Evolutionary conservation across 2,113 vertebrate species (phyloP).

Genomic region (Mesitornis unicolor): DNA sequence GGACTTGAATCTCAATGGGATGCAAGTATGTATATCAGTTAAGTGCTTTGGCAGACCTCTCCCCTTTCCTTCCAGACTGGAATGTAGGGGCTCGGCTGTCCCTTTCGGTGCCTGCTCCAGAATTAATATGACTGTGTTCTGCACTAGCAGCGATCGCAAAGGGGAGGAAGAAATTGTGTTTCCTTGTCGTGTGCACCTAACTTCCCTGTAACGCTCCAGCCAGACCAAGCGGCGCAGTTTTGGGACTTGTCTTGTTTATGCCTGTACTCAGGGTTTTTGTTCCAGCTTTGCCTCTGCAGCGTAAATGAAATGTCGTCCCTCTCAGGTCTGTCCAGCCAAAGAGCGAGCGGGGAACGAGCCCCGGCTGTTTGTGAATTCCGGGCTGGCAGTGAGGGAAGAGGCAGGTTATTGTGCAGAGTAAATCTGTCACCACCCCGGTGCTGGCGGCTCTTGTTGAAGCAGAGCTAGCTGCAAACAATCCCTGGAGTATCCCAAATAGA

Average conservation of each 20-base stretch:
- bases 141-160: background rate
- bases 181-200: background rate
- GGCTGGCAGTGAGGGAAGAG: background rate
- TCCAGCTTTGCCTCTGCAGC: background rate
- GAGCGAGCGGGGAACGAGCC: background rate
- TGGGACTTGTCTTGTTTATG: background rate
- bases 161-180: background rate
- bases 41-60: background rate
- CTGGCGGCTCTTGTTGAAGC: background rate
- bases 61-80: background rate
- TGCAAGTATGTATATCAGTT: background rate
- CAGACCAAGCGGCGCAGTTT: background rate
- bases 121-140: background rate
- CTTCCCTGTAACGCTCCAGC: background rate
- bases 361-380: conserved; percentile 23
- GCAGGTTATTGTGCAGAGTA: conserved; percentile 10
- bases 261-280: background rate
- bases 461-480: background rate
- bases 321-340: background rate
- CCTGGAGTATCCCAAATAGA: background rate
- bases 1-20: background rate
- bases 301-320: background rate
- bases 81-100: background rate
- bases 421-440: background rate
- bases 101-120: background rate